Percentiles rank a stretch among this genome's conserved stretches.
These are phyloP conservation scores for Selenia dentaria DNA, from an alignment of 2,888 invertebrate species.

Conservation along the genomic window DNA sequence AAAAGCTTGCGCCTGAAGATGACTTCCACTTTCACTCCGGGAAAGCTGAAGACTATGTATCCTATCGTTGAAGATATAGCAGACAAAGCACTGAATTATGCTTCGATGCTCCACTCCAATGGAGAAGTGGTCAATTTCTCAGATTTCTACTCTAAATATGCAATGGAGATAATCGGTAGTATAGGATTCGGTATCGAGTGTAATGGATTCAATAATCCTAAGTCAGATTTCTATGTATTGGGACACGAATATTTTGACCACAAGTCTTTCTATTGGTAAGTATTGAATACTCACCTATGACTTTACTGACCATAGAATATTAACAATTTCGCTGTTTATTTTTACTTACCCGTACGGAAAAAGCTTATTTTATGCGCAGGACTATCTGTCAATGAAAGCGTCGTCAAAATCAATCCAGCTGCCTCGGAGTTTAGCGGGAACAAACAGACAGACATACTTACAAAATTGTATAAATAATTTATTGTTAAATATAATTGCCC, in stretches of 20 bases:
- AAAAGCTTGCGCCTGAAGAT: conserved; percentile 85
- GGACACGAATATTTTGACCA: conserved; percentile 75
- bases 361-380: no score
- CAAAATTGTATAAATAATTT: no score
- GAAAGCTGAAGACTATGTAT: conserved; percentile 88
- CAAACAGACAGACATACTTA: no score
- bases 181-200: conserved; percentile 87
- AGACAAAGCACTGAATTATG: conserved; percentile 72
- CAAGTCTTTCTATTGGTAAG: conserved; percentile 67
- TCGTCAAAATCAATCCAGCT: no score
- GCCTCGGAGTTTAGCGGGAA: no score
- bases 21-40: conserved; percentile 87
- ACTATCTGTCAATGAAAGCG: no score
- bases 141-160: conserved; percentile 83
- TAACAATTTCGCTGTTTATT: no score
- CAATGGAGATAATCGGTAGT: conserved; percentile 86
- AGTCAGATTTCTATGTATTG: conserved; percentile 79
- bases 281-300: conserved; percentile 21
- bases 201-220: conserved; percentile 80
- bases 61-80: conserved; percentile 84
- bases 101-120: conserved; percentile 53
- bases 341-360: no score
- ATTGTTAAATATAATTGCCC: no score
- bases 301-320: no score
- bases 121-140: conserved; percentile 76